Evolutionary conservation across 1,140 invertebrate species (phyloP).

Genomic region (Drosophila mayri): DNA sequence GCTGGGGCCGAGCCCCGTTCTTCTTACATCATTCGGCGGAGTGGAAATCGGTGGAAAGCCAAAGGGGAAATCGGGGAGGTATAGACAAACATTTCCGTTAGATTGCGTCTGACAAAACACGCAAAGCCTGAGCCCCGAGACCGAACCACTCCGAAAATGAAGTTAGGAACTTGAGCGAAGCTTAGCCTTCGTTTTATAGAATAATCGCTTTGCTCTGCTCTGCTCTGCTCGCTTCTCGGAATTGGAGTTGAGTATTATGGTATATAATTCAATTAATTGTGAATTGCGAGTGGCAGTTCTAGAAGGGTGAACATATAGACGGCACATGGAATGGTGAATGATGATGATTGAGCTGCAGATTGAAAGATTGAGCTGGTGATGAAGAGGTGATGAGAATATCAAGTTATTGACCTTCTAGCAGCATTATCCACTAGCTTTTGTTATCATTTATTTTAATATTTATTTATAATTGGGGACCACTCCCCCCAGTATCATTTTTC

Average conservation of each 20-base stretch:
- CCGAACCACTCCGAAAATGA: constrained; percentile 42
- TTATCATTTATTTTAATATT: constrained; percentile 1
- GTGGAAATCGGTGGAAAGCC: constrained; percentile 2
- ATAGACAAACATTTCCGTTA: constrained; percentile 59
- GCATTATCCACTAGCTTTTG: background rate
- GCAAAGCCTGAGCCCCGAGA: constrained; percentile 23
- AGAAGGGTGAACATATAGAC: constrained; percentile 27
- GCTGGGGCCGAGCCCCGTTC: constrained; percentile 21
- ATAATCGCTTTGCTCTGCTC: constrained; percentile 19
- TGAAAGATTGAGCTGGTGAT: constrained; percentile 14
- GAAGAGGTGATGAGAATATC: constrained; percentile 3
- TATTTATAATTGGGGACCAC: constrained; percentile 7
- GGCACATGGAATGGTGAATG: constrained; percentile 5
- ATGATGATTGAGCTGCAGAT: constrained; percentile 24
- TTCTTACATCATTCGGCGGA: constrained; percentile 32
- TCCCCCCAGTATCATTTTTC: background rate
- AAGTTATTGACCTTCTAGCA: constrained; percentile 14
- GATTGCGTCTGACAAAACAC: constrained; percentile 51
- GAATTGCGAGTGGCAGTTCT: constrained; percentile 32
- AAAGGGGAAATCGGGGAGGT: constrained; percentile 7
- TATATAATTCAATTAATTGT: constrained; percentile 48
- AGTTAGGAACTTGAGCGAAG: constrained; percentile 38
- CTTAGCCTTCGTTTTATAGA: constrained; percentile 49
- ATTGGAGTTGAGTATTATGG: constrained; percentile 32
- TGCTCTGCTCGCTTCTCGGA: constrained; percentile 26